Percentiles rank a stretch among this genome's conserved stretches.
These are phyloP conservation scores for Campopleginae sp. DNA, from an alignment of 2,888 invertebrate species.

Conservation along the genomic window DNA sequence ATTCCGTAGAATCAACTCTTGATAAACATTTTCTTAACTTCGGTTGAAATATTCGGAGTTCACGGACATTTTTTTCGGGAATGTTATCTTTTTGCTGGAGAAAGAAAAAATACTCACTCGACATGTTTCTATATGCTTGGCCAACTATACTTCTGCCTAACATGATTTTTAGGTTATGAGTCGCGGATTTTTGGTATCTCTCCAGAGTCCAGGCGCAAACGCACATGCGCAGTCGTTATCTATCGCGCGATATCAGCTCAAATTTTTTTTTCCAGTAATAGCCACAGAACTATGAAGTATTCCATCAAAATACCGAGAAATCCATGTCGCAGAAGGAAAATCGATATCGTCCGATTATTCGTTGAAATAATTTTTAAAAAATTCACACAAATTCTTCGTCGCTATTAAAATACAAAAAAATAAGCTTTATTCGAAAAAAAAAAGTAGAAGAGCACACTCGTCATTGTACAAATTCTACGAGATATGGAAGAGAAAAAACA, in stretches of 20 bases:
- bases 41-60: too few relatives aligned
- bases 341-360: background rate
- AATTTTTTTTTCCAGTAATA: too few relatives aligned
- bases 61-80: background rate
- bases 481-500: background rate
- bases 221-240: background rate
- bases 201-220: background rate
- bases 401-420: conserved; percentile 69
- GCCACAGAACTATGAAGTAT: background rate
- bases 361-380: background rate
- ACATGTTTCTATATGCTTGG: conserved; percentile 73
- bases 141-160: conserved; percentile 66
- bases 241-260: background rate
- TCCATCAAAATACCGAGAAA: background rate
- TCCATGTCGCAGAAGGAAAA: background rate
- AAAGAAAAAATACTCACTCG: conserved; percentile 72
- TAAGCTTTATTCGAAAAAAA: conserved; percentile 76
- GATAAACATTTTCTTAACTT: background rate
- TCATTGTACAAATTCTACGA: conserved; percentile 39
- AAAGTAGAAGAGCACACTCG: conserved; percentile 37
- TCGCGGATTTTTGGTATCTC: conserved; percentile 20
- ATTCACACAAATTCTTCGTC: background rate
- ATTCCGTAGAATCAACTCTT: background rate
- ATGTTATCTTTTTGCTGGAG: background rate
- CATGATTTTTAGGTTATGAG: conserved; percentile 77